Evolutionary conservation across 1,140 invertebrate species (phyloP).

Genomic region (Diachasma alloeum): DNA sequence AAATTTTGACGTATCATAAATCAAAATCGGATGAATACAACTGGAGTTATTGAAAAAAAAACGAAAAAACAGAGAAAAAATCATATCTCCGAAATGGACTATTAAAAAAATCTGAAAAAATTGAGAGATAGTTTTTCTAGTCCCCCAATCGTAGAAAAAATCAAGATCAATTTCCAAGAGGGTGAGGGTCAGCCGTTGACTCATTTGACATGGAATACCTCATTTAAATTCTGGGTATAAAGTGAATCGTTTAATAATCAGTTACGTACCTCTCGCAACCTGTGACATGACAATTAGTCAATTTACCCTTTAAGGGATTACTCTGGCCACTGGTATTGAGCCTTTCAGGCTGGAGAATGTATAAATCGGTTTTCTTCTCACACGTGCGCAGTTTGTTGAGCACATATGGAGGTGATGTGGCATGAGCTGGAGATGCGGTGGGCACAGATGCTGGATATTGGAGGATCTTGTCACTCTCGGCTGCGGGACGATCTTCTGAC

Average conservation of each 20-base stretch:
- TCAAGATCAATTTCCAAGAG: too few species aligned
- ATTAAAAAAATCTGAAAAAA: too few species aligned
- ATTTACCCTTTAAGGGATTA: constrained; percentile 84
- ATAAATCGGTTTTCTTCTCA: constrained; percentile 87
- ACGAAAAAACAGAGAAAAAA: too few species aligned
- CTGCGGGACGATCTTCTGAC: constrained; percentile 42
- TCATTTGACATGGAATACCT: too few species aligned
- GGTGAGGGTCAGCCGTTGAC: too few species aligned
- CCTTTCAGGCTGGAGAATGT: constrained; percentile 82
- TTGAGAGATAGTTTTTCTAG: too few species aligned
- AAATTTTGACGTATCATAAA: too few species aligned
- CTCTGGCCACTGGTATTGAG: constrained; percentile 80
- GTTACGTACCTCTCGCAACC: constrained; percentile 83
- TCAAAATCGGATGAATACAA: too few species aligned
- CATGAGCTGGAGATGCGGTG: constrained; percentile 47
- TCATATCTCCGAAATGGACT: too few species aligned
- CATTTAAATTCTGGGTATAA: neutral
- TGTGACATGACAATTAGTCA: constrained; percentile 88
- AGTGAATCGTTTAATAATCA: neutral
- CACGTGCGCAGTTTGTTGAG: constrained; percentile 73
- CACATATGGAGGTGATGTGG: constrained; percentile 51
- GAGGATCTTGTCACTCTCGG: constrained; percentile 41
- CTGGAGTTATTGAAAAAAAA: too few species aligned
- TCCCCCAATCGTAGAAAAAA: too few species aligned
- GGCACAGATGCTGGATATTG: constrained; percentile 44